phyloP scores from a whole-genome alignment of 2,888 invertebrate species.

The Parasteatoda lunata region DNA sequence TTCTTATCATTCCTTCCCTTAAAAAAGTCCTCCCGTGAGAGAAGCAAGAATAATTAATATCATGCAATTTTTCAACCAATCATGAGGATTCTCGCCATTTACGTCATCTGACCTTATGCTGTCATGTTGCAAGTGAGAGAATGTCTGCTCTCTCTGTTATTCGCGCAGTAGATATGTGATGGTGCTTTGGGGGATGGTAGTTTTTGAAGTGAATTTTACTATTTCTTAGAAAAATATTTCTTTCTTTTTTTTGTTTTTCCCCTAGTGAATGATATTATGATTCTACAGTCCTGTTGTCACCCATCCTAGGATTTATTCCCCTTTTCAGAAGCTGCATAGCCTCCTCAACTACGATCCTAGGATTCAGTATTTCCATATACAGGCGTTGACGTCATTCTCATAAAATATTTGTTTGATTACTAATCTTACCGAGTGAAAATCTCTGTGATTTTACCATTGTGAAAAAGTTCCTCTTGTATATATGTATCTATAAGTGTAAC shows the following conservation, averaged over 20 bases:
- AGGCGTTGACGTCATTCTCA: conserved; percentile 48
- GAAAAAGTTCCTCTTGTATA: not conserved
- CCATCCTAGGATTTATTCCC: too few relatives aligned
- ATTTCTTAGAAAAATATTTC: not conserved
- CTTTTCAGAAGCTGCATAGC: too few relatives aligned
- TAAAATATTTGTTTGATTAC: not conserved
- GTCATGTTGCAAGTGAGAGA: conserved; percentile 58
- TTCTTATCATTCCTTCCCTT: too few relatives aligned
- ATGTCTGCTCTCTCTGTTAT: conserved; percentile 10
- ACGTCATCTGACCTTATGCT: conserved; percentile 68
- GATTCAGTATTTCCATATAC: conserved; percentile 32
- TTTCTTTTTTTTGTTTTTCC: not conserved
- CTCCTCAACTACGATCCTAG: too few relatives aligned
- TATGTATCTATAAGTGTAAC: not conserved
- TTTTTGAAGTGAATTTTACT: conserved; percentile 2
- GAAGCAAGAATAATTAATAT: conserved; percentile 20
- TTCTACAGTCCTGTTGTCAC: too few relatives aligned
- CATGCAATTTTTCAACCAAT: conserved; percentile 50
- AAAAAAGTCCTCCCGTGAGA: too few relatives aligned
- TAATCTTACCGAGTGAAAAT: too few relatives aligned
- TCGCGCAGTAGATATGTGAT: conserved; percentile 20
- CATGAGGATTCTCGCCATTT: conserved; percentile 4
- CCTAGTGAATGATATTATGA: too few relatives aligned
- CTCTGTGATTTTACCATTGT: not conserved
- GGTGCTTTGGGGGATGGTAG: not conserved